phyloP scores from a whole-genome alignment of 2,888 invertebrate genomes.

The Epiblema foenella region DNA sequence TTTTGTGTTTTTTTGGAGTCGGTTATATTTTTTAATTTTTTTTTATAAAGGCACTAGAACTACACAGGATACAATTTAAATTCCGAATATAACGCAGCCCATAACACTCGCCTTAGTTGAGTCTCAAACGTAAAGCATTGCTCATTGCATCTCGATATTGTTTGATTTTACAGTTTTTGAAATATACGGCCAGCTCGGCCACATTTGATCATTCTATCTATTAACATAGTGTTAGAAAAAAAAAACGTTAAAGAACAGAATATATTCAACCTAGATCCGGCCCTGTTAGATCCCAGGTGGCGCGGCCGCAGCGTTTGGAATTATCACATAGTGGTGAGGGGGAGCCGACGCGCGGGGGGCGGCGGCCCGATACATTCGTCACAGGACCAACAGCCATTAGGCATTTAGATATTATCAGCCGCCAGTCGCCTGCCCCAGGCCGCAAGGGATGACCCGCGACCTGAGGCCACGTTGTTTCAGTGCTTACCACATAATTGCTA shows the following conservation, averaged over 20 bases:
- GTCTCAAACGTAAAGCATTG: too few relatives aligned
- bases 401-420: constrained; percentile 85
- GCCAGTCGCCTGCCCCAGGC: constrained; percentile 53
- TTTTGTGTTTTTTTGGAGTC: too few relatives aligned
- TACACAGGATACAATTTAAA: too few relatives aligned
- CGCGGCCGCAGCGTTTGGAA: constrained; percentile 85
- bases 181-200: too few relatives aligned
- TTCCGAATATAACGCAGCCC: too few relatives aligned
- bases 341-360: constrained; percentile 48
- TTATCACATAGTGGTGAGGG: constrained; percentile 84
- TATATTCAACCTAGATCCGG: constrained; percentile 58
- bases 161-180: too few relatives aligned
- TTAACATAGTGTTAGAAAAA: constrained; percentile 10
- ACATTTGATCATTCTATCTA: too few relatives aligned
- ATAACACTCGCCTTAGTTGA: too few relatives aligned
- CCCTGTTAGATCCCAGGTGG: constrained; percentile 83
- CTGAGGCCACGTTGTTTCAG: constrained; percentile 75
- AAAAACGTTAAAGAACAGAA: constrained; percentile 38
- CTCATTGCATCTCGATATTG: too few relatives aligned
- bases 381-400: constrained; percentile 86
- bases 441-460: constrained; percentile 79
- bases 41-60: too few relatives aligned
- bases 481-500: constrained; percentile 62
- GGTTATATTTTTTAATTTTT: too few relatives aligned
- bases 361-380: constrained; percentile 81